Evolutionary conservation across 2,113 vertebrate genomes (phyloP).

Genomic region (Myotis lucifugus): DNA sequence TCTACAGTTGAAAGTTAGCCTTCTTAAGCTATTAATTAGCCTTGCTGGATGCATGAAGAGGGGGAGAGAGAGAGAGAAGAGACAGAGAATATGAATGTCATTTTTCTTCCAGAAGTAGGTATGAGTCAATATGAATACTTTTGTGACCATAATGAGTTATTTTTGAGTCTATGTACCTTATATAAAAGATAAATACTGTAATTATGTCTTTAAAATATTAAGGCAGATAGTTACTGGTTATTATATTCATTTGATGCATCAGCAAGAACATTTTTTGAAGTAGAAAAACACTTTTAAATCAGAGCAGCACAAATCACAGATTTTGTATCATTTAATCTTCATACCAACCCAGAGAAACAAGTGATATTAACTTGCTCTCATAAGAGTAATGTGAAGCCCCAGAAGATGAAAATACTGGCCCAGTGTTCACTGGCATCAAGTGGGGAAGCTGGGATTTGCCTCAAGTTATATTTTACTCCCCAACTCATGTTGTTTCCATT

Average conservation of each 20-base stretch:
- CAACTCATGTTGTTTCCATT: not conserved
- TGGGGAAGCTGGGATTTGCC: not conserved
- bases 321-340: not conserved
- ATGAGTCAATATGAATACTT: not conserved
- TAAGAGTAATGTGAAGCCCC: not conserved
- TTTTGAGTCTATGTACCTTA: not conserved
- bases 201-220: conserved; percentile 49
- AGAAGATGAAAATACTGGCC: not conserved
- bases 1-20: not conserved
- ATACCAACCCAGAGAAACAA: not conserved
- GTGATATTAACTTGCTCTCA: not conserved
- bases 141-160: not conserved
- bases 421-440: not conserved
- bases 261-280: not conserved
- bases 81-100: not conserved
- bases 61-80: not conserved
- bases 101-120: conserved; percentile 29
- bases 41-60: not conserved
- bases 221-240: conserved; percentile 25
- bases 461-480: not conserved
- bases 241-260: conserved; percentile 13
- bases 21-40: not conserved
- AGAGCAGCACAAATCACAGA: not conserved
- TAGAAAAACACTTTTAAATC: conserved; percentile 21
- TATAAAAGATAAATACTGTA: conserved; percentile 52